Base-by-base conservation (phyloP, 92 coral and sea anemone species). In the Palythoa heliodiscus region DNA sequence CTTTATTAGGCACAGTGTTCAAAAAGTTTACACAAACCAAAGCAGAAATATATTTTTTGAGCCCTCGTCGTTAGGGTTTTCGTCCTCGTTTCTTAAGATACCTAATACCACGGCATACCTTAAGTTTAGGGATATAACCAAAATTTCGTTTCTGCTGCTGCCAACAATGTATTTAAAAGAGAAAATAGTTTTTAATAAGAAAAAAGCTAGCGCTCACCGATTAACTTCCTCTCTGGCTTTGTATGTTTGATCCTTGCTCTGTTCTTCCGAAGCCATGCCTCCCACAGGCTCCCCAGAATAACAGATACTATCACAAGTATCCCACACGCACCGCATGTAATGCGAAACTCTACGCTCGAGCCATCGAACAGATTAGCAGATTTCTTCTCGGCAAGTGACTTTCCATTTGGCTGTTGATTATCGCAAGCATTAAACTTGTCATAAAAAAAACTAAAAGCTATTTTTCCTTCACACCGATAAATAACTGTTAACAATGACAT, bases 271-370 rank as follows among this genome's bases (percentile, higher is more conserved):
- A 40, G 23, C 12, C 29, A 52, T 80, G 9, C 40, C 24, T 80
- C 73, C 73, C 74, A 80, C 37, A 80, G 63, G 75, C 66, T 3
- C 15, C 84, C 84, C 40, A 63, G 17, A 4, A 48, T 53, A 22
- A 43, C 13, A 14, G 22, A 80, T 2, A 50, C 74, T 80, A 48
- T 29, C 74, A 80, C 4, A 47, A 80, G 84, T 29, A 29, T 47
- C 43, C 40, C 74, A 66, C 84, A 80, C 39, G 66, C 63, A 8
- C 23, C 54, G 47, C 16, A n/a, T 23, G 84, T 63, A 63, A 64
- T 64, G 66, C 84, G 84, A 70, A 43, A 80, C 16, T 80, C 74
- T 47, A n/a, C 12, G 53, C 84, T 80, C 11, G 84, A 64, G 60
- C 61, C 48, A 19, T 80, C 75, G 43, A 80, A 80, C 63, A 80